These are phyloP conservation scores for Plecotus auritus DNA, from an alignment of 2,113 vertebrate genomes.

Conservation along the genomic window DNA sequence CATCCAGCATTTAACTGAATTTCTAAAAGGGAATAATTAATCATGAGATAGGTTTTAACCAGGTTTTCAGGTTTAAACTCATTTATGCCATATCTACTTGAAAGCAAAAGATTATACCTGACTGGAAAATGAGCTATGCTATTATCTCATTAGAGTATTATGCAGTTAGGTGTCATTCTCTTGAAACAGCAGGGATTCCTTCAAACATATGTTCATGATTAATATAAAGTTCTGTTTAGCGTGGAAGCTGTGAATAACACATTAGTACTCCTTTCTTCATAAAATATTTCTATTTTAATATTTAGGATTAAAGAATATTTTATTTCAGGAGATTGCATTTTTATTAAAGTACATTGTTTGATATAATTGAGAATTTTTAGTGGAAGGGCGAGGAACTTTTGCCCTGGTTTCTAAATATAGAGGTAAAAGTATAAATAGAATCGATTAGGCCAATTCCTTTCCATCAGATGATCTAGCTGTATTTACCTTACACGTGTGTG, in stretches of 20 bases:
- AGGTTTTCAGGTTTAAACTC: slow-evolving; percentile 39
- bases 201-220: neutral
- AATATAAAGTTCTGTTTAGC: neutral
- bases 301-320: neutral
- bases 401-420: neutral
- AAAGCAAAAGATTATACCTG: slow-evolving; percentile 41
- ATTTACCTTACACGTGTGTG: neutral
- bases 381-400: neutral
- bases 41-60: slow-evolving; percentile 17
- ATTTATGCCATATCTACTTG: slow-evolving; percentile 15
- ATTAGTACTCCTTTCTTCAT: neutral
- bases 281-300: neutral
- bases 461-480: neutral
- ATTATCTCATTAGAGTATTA: slow-evolving; percentile 24
- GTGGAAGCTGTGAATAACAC: neutral
- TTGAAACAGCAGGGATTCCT: slow-evolving; percentile 4
- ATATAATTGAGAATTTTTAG: neutral
- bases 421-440: neutral
- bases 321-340: neutral
- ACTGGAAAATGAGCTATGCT: slow-evolving; percentile 28
- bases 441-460: neutral
- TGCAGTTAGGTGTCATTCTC: neutral
- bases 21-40: slow-evolving; percentile 55
- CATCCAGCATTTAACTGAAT: slow-evolving; percentile 32
- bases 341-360: neutral